Conservation (phyloP, 2,113 vertebrate species). For the Muntiacus reevesi region DNA sequence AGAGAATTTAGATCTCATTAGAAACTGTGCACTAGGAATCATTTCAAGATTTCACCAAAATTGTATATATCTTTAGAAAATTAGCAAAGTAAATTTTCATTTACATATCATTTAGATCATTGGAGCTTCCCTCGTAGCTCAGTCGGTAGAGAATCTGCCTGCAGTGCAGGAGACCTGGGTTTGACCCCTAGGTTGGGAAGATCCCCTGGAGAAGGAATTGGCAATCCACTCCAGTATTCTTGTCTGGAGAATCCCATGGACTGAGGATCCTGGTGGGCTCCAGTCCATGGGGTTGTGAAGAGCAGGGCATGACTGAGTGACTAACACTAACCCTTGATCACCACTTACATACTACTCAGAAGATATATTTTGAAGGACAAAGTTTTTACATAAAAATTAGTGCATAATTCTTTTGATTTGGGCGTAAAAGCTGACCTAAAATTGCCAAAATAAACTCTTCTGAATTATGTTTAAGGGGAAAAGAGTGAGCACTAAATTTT, state of each 20-base stretch:
- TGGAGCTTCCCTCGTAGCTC: background rate
- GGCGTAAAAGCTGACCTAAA: background rate
- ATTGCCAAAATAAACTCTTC: background rate
- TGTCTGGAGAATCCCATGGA: background rate
- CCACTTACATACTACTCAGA: background rate
- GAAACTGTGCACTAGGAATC: background rate
- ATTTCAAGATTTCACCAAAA: background rate
- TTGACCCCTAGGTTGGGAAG: background rate
- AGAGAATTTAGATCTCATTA: background rate
- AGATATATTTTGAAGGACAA: background rate
- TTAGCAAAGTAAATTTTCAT: background rate
- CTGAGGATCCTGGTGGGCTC: background rate
- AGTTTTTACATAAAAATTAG: background rate
- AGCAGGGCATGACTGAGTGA: background rate
- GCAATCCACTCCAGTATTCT: background rate
- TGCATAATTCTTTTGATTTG: background rate
- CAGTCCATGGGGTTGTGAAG: background rate
- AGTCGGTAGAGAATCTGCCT: background rate
- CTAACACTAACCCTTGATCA: background rate
- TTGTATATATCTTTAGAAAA: background rate
- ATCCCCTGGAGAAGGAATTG: background rate
- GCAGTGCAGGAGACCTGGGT: background rate
- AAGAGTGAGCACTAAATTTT: background rate
- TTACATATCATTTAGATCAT: background rate
- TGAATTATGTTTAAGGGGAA: background rate